phyloP scores from a whole-genome alignment of 2,113 vertebrate genomes.

The Prietella phreatophila region DNA sequence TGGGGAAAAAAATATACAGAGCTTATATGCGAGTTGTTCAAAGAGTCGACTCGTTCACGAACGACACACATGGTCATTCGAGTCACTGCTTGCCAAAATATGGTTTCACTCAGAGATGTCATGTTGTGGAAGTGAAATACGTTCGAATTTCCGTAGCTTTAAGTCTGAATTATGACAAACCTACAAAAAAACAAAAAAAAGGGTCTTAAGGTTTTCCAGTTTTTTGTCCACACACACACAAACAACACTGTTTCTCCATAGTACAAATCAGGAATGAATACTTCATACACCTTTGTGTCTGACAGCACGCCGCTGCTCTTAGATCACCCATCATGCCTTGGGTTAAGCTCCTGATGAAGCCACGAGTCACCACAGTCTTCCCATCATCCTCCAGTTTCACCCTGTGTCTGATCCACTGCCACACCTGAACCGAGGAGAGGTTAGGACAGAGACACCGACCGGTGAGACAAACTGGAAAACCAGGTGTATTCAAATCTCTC shows the following conservation, averaged over 20 bases:
- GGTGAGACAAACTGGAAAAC: background rate
- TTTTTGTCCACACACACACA: too few relatives aligned
- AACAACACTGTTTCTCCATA: background rate
- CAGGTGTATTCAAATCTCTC: background rate
- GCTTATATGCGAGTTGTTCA: background rate
- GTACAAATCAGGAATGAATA: background rate
- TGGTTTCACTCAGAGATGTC: too few relatives aligned
- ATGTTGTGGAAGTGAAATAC: too few relatives aligned
- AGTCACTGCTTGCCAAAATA: too few relatives aligned
- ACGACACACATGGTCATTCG: background rate
- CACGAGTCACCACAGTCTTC: constrained; percentile 65
- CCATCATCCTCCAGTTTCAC: constrained; percentile 68
- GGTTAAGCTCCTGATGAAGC: constrained; percentile 61
- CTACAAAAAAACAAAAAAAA: background rate
- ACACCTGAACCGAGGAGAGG: constrained; percentile 60
- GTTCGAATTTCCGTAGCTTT: too few relatives aligned
- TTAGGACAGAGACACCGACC: background rate
- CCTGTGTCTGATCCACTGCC: constrained; percentile 74
- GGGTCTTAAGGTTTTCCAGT: too few relatives aligned
- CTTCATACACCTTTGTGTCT: constrained; percentile 56
- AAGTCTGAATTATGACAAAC: background rate
- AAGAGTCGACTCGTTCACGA: background rate
- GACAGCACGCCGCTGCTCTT: constrained; percentile 31
- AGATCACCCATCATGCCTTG: constrained; percentile 59
- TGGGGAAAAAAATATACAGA: too few relatives aligned